These are phyloP conservation scores for Trachythela sp. DNA, from an alignment of 64 coral and sea anemone species.

Conservation along the genomic window DNA sequence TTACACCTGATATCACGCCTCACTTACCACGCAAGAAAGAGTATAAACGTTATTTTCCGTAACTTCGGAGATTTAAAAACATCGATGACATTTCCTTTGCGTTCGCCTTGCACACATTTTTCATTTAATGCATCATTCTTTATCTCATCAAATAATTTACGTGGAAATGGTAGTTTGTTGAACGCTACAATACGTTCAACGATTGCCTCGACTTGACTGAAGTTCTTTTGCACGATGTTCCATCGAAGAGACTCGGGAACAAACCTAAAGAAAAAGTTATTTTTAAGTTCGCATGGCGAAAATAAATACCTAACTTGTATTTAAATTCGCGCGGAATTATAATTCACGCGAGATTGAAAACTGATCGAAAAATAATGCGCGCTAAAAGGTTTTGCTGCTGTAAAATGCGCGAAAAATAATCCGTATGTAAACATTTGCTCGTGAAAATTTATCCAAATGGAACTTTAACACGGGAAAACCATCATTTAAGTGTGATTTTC, in stretches of 20 bases:
- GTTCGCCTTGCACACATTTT: not conserved
- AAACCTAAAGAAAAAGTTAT: too few species aligned
- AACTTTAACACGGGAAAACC: too few species aligned
- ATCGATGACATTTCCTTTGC: not conserved
- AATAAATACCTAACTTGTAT: too few species aligned
- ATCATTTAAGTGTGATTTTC: too few species aligned
- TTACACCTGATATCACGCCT: not conserved
- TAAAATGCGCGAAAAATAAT: too few species aligned
- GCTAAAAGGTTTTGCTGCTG: too few species aligned
- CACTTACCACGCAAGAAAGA: not conserved
- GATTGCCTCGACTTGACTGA: not conserved
- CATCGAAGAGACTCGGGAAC: conserved; percentile 4
- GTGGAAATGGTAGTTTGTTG: not conserved
- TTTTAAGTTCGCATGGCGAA: too few species aligned
- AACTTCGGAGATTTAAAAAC: not conserved
- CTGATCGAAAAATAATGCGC: too few species aligned
- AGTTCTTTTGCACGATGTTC: not conserved
- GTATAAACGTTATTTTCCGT: not conserved
- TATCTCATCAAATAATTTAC: not conserved
- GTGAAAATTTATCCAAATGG: too few species aligned
- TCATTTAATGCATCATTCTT: not conserved
- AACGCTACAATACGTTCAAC: not conserved
- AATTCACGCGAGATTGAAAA: too few species aligned
- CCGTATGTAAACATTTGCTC: too few species aligned
- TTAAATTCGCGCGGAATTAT: too few species aligned